Evolutionary conservation across 2,888 invertebrate species (phyloP), one percentile per base, ranked within the genome.

Genomic region (Exephanes ischioxanthus): DNA sequence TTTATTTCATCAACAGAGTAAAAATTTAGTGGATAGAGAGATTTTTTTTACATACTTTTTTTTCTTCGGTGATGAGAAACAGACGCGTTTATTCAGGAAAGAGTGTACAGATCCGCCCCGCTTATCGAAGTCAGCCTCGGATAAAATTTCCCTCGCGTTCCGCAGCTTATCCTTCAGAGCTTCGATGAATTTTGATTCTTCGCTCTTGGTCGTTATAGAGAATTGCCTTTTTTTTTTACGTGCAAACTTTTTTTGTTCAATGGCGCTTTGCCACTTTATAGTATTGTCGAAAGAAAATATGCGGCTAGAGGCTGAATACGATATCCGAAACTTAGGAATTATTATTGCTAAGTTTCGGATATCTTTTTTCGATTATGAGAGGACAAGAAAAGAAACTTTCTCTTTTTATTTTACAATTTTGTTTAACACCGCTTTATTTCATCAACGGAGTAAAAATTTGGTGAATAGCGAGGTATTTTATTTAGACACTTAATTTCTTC

Each of bases 121-220:
- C 95, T 95, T 94, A 53, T 95, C 94, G 58, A 94, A 91, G 58
- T 95, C 94, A 89, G 95, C 94, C 77, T 94, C 88, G n/a, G 75
- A 73, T 33, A 79, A 78, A 81, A 86, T 87, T 70, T 89, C 84
- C 45, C 88, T 82, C 16, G 87, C 83, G 33, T 79, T 82, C 30
- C 83, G 98, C 94, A 97, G 98, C 80, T 96, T 95, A 73, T 96
- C 95, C 93, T 96, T 96, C 78, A 99, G 94, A 72, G 94, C 94
- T 22, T 95, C 94, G 63, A 98, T 96, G 92, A 97, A 98, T 86
- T 95, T 94, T 16, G 95, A 94, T 6, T 97, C 96, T 86, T 96
- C 95, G 70, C 96, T 95, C 80, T 95, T 95, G 0, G 96, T 95
- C 78, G 97, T 96, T 87, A 99, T 94, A 22, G 98, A 7, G 26